These are phyloP conservation scores for Pheosia tremula DNA, from an alignment of 2,888 invertebrate species.

Conservation along the genomic window DNA sequence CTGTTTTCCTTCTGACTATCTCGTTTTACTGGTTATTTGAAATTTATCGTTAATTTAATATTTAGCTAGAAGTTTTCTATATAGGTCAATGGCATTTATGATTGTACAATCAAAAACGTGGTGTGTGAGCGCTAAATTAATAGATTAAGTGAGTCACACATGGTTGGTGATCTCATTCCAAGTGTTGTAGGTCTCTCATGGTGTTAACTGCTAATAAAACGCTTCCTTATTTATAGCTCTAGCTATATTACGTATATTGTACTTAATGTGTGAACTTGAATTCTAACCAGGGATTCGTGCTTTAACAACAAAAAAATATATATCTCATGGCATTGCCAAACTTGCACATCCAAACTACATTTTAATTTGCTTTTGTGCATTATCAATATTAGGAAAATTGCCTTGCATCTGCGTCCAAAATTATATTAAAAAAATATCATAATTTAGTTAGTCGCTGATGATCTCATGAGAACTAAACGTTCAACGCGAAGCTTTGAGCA, in stretches of 20 bases:
- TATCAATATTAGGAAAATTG: background rate
- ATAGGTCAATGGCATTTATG: conserved; percentile 68
- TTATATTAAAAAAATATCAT: conserved; percentile 15
- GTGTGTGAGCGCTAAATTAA: conserved; percentile 55
- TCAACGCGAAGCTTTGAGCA: conserved; percentile 31
- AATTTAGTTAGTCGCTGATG: conserved; percentile 30
- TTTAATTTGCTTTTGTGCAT: background rate
- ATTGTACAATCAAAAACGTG: conserved; percentile 53
- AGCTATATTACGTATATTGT: background rate
- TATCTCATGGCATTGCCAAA: background rate
- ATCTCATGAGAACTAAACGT: conserved; percentile 41
- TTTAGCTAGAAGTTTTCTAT: conserved; percentile 33
- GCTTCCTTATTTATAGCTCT: conserved; percentile 36
- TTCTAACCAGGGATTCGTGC: background rate
- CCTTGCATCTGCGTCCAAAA: conserved; percentile 4
- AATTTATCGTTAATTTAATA: conserved; percentile 32
- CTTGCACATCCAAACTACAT: background rate
- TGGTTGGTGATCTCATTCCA: conserved; percentile 60
- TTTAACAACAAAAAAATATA: background rate
- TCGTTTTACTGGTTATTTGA: conserved; percentile 40
- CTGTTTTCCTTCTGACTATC: conserved; percentile 44
- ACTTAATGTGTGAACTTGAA: background rate
- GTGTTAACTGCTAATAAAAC: conserved; percentile 39
- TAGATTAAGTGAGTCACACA: conserved; percentile 62
- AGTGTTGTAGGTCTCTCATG: conserved; percentile 21